phyloP scores from a whole-genome alignment of 2,888 invertebrate species.

The Imbricaverruca yamaguchii region DNA sequence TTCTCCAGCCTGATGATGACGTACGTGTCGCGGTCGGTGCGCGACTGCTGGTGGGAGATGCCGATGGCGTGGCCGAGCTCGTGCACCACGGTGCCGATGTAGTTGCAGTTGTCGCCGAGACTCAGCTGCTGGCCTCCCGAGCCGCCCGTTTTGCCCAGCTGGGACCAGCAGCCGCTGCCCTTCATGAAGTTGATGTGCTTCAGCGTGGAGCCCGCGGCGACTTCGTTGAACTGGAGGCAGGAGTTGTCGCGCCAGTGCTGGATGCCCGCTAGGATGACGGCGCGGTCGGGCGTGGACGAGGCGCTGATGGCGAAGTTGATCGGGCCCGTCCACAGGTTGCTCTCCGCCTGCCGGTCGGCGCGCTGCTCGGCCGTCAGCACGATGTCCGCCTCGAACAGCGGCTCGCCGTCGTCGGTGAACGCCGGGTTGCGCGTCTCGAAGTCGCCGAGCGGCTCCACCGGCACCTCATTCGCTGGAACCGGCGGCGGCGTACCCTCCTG shows the following conservation, averaged over 20 bases:
- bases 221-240: constrained; percentile 38
- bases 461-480: neutral
- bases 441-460: constrained; percentile 6
- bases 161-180: neutral
- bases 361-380: neutral
- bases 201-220: constrained; percentile 29
- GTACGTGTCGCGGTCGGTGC: constrained; percentile 41
- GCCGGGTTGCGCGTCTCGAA: no score
- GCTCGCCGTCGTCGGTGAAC: no score
- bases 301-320: neutral
- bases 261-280: constrained; percentile 15
- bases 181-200: neutral
- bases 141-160: neutral
- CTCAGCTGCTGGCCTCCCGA: constrained; percentile 42
- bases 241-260: constrained; percentile 23
- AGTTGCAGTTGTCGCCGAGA: constrained; percentile 40
- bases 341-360: constrained; percentile 29
- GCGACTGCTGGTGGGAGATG: constrained; percentile 42
- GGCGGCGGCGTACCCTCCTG: no score
- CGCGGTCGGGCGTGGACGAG: neutral
- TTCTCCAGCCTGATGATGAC: constrained; percentile 38
- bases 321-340: neutral
- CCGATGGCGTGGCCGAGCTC: constrained; percentile 36
- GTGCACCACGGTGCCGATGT: constrained; percentile 39
- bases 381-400: neutral